These are phyloP conservation scores for Megamerina dolium DNA, from an alignment of 2,888 invertebrate genomes.

Conservation along the genomic window DNA sequence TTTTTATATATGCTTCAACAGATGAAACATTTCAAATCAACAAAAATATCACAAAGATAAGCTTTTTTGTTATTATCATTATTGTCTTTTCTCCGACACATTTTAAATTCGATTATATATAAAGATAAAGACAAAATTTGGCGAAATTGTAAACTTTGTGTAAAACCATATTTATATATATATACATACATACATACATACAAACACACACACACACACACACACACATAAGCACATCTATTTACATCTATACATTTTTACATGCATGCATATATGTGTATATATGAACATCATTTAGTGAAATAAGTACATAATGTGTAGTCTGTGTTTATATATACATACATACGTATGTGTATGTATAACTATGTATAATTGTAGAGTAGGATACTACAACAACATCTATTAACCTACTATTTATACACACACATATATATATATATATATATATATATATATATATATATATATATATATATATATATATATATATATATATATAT, in stretches of 20 bases:
- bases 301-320: too few species aligned
- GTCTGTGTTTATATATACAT: slow-evolving; percentile 4
- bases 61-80: too few species aligned
- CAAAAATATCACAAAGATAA: too few species aligned
- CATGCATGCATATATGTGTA: not conserved
- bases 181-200: too few species aligned
- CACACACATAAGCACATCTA: too few species aligned
- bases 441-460: slow-evolving; percentile 14
- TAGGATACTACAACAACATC: not conserved
- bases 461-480: slow-evolving; percentile 3
- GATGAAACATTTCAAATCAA: slow-evolving; percentile 4
- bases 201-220: too few species aligned
- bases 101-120: too few species aligned
- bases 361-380: not conserved
- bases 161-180: slow-evolving; percentile 1
- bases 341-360: slow-evolving; percentile 1
- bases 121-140: too few species aligned
- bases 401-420: not conserved
- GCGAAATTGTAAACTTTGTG: too few species aligned
- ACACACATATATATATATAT: slow-evolving; percentile 10
- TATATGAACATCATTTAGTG: slow-evolving; percentile 2
- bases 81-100: too few species aligned
- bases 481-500: slow-evolving; percentile 8
- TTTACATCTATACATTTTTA: slow-evolving; percentile 10
- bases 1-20: too few species aligned